Evolutionary conservation across 2,888 invertebrate genomes (phyloP), one percentile per base, ranked within the genome.

Genomic region (Cheilosia grossa): DNA sequence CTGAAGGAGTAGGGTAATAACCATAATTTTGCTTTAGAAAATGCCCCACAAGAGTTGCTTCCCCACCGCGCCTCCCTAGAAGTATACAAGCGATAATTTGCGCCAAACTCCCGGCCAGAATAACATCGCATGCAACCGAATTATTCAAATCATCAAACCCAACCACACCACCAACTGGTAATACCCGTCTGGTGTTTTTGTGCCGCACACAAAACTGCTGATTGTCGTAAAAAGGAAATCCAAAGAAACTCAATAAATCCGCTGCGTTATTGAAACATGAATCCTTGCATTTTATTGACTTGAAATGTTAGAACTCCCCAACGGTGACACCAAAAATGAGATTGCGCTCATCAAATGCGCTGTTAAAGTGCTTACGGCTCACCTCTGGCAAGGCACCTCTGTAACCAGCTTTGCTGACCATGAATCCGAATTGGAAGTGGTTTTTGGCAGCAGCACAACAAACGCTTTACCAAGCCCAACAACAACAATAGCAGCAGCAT

Each of bases 61-160:
- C 72, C 6, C 53, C 83, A 54, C 59, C 47, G 6, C 19, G 4
- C 4, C 61, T 44, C 67, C 83, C 83, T 83, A 83, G 83, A 83
- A 83, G 74, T 83, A 83, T 80, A 80, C 83, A 51, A 40, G 24
- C 33, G 64, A 74, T 66, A 80, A 80, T 80, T 83, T 54, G 69
- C 63, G 15, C 4, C 37, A 53, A 67, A 19, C 37, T 17, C 24
- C 13, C 54, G 30, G 10, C n/a, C 27, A 27, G 42, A 44, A 74
- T 49, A 83, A 79, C 83, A 79, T 83, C 79, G 83, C 79, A 83
- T 79, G 24, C 53, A 83, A 83, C 70, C 64, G 49, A 80, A 75
- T 79, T 64, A 66, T 83, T 83, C 67, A 83, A 83, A 70, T 54
- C 70, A 70, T 83, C 74, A 66, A 70, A 79, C 79, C 73, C 15